Evolutionary conservation across 2,888 invertebrate species (phyloP).

Genomic region (Uropetala carovei): DNA sequence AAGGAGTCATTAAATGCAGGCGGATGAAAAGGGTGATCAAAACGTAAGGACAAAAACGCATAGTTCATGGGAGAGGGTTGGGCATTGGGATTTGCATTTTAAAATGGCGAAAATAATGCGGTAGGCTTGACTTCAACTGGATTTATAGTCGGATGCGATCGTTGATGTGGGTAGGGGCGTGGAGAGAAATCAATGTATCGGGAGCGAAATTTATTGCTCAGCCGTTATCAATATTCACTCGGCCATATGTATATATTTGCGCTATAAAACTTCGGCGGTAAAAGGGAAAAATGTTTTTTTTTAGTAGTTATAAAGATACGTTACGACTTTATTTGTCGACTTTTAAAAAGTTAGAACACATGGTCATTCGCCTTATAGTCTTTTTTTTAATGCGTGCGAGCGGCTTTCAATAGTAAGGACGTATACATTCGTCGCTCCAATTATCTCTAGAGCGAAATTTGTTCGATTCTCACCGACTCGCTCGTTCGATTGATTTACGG

Average conservation of each 20-base stretch:
- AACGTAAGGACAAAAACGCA: not conserved
- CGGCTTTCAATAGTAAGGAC: not conserved
- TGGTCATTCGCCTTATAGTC: too few relatives aligned
- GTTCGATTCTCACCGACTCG: not conserved
- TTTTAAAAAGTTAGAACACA: not conserved
- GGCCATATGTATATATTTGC: not conserved
- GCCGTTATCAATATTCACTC: not conserved
- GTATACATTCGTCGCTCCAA: not conserved
- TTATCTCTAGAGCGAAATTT: not conserved
- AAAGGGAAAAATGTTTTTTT: not conserved
- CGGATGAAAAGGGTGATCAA: not conserved
- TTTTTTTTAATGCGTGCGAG: not conserved
- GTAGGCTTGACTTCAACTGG: not conserved
- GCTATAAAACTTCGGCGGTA: not conserved
- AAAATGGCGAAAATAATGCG: not conserved
- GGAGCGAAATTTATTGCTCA: not conserved
- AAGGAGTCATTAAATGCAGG: not conserved
- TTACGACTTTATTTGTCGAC: not conserved
- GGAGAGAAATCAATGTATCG: not conserved
- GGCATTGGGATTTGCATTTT: not conserved
- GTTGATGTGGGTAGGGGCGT: not conserved
- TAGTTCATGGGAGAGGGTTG: not conserved
- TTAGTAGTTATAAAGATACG: slow-evolving; percentile 20
- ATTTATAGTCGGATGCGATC: not conserved
- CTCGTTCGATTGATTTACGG: not conserved